Evolutionary conservation across 2,797 vertebrate species (phyloP).

Genomic region (Alca torda): DNA sequence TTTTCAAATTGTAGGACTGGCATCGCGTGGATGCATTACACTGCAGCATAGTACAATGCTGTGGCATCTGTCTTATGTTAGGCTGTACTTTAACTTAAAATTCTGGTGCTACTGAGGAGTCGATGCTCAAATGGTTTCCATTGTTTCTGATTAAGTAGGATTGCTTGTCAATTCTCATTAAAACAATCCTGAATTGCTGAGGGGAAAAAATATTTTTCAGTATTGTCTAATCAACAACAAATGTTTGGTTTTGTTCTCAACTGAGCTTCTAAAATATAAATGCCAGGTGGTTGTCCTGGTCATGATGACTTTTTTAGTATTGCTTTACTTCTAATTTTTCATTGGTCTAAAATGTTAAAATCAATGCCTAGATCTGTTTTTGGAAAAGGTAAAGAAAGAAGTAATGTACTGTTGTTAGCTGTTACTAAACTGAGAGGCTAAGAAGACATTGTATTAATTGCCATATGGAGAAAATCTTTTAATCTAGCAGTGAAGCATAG

Average conservation of each 20-base stretch:
- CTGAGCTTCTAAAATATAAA: not conserved
- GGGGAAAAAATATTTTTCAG: not conserved
- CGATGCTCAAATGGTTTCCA: not conserved
- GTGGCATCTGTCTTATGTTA: not conserved
- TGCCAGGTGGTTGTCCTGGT: not conserved
- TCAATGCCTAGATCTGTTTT: not conserved
- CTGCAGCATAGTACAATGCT: not conserved
- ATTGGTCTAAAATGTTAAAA: not conserved
- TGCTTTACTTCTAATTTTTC: not conserved
- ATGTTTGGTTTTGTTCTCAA: not conserved
- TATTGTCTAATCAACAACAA: not conserved
- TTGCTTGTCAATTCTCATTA: not conserved
- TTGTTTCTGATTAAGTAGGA: not conserved
- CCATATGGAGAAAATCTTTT: not conserved
- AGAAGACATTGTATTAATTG: not conserved
- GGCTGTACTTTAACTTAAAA: not conserved
- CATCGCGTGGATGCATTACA: not conserved
- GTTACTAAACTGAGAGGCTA: not conserved
- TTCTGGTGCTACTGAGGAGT: not conserved
- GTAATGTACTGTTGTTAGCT: not conserved
- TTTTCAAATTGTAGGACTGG: not conserved
- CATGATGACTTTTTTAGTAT: not conserved
- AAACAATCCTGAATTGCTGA: not conserved
- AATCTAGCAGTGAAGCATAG: not conserved
- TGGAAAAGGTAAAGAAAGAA: not conserved